Evolutionary conservation across 1,140 invertebrate genomes (phyloP), one percentile per base, ranked within the genome.

Genomic region (Venustaconcha ellipsiformis): DNA sequence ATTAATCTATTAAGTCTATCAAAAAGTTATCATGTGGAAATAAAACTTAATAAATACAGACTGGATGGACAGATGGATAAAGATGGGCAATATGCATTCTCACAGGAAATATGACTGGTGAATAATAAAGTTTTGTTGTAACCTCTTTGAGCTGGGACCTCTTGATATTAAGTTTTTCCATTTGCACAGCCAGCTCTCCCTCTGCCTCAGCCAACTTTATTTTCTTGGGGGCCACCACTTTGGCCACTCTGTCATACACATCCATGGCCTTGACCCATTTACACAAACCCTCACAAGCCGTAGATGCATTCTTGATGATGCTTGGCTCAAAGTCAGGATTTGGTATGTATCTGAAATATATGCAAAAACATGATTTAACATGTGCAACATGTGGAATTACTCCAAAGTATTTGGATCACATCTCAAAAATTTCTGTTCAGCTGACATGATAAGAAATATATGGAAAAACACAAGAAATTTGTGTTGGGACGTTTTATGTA

Each of bases 191-290:
- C 72, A 90, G 76, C 65, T 91, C 90, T 18, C 69, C 77, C 77
- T 91, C 89, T 37, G 90, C 90, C 66, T 86, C 86, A 13, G 83
- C 86, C 72, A 91, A 78, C 71, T 90, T 90, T 15, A 80, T 80
- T 77, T 90, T 95, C 14, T 92, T 92, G 20, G 91, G 91, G 57
- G 91, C 91, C 17, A 92, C 91, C 60, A 92, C 87, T 81, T 91
- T 91, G 56, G 89, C 88, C 20, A 92, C 91, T 65, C 83, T 85
- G 73, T 92, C 90, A 83, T 92, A 92, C 14, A 88, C 85, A 69
- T 92, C 91, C 84, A 92, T 89, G 55, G 91, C 91, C 59, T 88
- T 78, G 20, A 92, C 90, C 90, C 90, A 91, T 60, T 82, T 87
- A 79, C 88, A 90, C 74, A 91, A 74, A 78, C 90, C 90, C 77